Evolutionary conservation across 2,797 vertebrate genomes (phyloP), one percentile per base, ranked within the genome.

Genomic region (Poliocrania exsul): DNA sequence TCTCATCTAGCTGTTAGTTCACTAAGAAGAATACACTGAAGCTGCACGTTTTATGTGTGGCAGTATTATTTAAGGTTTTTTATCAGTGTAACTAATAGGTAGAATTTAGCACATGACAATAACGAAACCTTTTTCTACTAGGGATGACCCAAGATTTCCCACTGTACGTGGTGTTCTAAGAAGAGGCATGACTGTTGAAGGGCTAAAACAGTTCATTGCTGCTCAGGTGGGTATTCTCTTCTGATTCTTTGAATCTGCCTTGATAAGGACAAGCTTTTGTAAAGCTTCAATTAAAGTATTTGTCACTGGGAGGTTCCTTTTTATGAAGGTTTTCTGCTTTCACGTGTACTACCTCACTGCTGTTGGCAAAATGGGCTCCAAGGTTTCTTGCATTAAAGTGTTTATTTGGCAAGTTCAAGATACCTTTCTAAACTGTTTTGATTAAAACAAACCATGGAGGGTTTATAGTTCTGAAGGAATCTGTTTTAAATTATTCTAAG

Each of bases 141-240:
- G 99, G 99, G 99, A 99, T 82, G 99, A 99, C 95, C 99, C 99
- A 53, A 98, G 99, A n/a, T 99, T 99, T 96, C 99, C 99, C 40
- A 99, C 99, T 2, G 99, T 99, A 11, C 98, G 99, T 94, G 99
- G 99, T 24, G 99, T 99, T 26, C 97, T 99, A 74, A 98, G 99
- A 94, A 98, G 99, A 98, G 99, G 99, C 66, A 99, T 99, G 99
- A 99, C 99, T 3, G 99, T 99, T 57, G 99, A 99, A 93, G 99
- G 99, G 20, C 97, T 99, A 67, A 99, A 99, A 75, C 99, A 99
- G 93, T 99, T 99, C 82, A 99, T 99, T 88, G 99, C 99, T 75
- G 99, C 99, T 23, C 99, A 99, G 98, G 99, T 99, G 62, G 53
- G 96, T 37, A 11, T 90, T 60, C 25, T 51, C 20, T 61, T 44